Evolutionary conservation across 92 coral and sea anemone species (phyloP).

Genomic region (Parazoanthus darwini): DNA sequence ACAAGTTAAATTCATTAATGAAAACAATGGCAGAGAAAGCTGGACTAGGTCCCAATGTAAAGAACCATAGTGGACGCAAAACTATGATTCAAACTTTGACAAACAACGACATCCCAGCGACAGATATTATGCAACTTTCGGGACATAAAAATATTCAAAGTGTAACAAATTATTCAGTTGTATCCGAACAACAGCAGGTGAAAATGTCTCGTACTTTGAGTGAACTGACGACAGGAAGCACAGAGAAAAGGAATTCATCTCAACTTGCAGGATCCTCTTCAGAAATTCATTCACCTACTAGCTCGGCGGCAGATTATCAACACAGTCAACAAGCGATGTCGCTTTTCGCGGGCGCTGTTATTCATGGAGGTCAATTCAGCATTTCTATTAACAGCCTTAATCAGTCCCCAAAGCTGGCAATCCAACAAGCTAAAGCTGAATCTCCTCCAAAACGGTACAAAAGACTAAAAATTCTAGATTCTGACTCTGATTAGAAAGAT

Average conservation of each 20-base stretch:
- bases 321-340: slow-evolving; percentile 53
- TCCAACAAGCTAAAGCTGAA: slow-evolving; percentile 33
- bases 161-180: slow-evolving; percentile 28
- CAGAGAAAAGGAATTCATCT: background rate
- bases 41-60: slow-evolving; percentile 43
- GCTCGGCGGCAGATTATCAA: slow-evolving; percentile 43
- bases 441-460: slow-evolving; percentile 45
- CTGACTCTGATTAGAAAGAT: slow-evolving; percentile 48
- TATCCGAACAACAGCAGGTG: slow-evolving; percentile 24
- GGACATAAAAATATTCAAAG: slow-evolving; percentile 33
- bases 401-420: slow-evolving; percentile 55
- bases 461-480: slow-evolving; percentile 39
- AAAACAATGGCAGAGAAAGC: slow-evolving; percentile 42
- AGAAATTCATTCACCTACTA: slow-evolving; percentile 35
- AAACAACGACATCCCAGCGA: slow-evolving; percentile 31
- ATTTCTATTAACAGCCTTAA: slow-evolving; percentile 48
- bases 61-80: slow-evolving; percentile 42
- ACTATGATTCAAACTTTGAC: slow-evolving; percentile 41
- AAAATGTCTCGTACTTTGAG: slow-evolving; percentile 23
- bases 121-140: slow-evolving; percentile 29
- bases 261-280: background rate
- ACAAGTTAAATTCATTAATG: slow-evolving; percentile 51
- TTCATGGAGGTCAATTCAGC: slow-evolving; percentile 58
- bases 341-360: slow-evolving; percentile 52
- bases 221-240: background rate